A percentile compares a stretch with the other conserved stretches of the same genome.
Conservation (phyloP, 2,888 invertebrate species). For the Callyntrura sp. region DNA sequence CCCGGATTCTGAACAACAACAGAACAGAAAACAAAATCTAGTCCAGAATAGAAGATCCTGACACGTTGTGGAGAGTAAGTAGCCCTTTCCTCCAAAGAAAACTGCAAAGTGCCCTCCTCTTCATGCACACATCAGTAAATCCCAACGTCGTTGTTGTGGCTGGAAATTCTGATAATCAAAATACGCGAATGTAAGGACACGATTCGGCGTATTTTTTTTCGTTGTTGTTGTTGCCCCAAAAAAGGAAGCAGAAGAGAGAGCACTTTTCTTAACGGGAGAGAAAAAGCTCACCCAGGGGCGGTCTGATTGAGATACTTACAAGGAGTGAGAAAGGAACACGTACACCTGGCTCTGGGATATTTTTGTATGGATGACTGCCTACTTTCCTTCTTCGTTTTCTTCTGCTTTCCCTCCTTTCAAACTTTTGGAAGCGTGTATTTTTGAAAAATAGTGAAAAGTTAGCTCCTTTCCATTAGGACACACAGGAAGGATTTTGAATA, state of each 20-base stretch:
- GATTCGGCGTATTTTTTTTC: too few relatives aligned
- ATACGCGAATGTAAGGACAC: too few relatives aligned
- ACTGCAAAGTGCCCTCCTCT: too few relatives aligned
- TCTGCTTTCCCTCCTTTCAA: conserved; percentile 31
- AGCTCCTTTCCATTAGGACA: conserved; percentile 24
- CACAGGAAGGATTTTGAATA: conserved; percentile 48
- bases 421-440: conserved; percentile 19
- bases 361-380: too few relatives aligned
- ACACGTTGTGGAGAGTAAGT: background rate
- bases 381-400: background rate
- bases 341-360: background rate
- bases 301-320: background rate
- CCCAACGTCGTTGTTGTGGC: background rate
- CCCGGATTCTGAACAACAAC: background rate
- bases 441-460: conserved; percentile 24
- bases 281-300: conserved; percentile 24
- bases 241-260: background rate
- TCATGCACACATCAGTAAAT: background rate
- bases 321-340: conserved; percentile 11
- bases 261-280: background rate
- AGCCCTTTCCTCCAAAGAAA: background rate
- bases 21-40: background rate
- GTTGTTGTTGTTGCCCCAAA: too few relatives aligned
- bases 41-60: too few relatives aligned
- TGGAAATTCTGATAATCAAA: too few relatives aligned